phyloP scores from a whole-genome alignment of 2,888 invertebrate genomes.

The Cistogaster globosa region DNA sequence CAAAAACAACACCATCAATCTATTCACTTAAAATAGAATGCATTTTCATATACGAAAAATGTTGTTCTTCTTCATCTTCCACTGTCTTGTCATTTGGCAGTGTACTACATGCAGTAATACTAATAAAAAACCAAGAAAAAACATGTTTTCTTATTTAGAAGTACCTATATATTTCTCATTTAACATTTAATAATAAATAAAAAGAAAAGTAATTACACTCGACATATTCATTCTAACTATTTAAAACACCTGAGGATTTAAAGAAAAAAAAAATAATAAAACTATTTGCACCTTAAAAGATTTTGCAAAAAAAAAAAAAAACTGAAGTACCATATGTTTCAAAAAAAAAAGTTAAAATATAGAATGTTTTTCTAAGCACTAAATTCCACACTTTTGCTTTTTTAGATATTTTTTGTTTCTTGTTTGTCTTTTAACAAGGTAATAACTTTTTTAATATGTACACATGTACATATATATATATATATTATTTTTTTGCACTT shows the following conservation, averaged over 20 bases:
- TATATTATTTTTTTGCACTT: slow-evolving; percentile 15
- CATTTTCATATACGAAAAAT: slow-evolving; percentile 38
- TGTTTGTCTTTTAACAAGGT: neutral
- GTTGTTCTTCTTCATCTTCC: neutral
- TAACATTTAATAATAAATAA: slow-evolving; percentile 11
- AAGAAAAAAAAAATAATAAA: slow-evolving; percentile 16
- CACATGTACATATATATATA: neutral
- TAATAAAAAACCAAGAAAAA: slow-evolving; percentile 1
- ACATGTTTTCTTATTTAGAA: slow-evolving; percentile 20
- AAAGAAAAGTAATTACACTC: slow-evolving; percentile 22
- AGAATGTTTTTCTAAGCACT: slow-evolving; percentile 26
- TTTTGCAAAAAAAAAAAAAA: slow-evolving; percentile 20
- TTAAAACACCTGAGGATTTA: slow-evolving; percentile 65
- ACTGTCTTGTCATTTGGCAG: slow-evolving; percentile 16
- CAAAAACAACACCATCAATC: slow-evolving; percentile 41
- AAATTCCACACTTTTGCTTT: slow-evolving; percentile 65
- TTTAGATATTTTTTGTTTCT: slow-evolving; percentile 19
- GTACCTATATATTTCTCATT: slow-evolving; percentile 6
- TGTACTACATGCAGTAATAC: neutral
- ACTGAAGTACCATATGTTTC: slow-evolving; percentile 63
- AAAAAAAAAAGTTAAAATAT: slow-evolving; percentile 13
- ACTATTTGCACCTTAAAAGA: slow-evolving; percentile 43
- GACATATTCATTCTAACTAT: slow-evolving; percentile 1
- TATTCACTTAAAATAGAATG: slow-evolving; percentile 57
- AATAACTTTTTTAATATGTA: neutral